Evolutionary conservation across 92 coral and sea anemone species (phyloP).

Genomic region (Porites evermanni): DNA sequence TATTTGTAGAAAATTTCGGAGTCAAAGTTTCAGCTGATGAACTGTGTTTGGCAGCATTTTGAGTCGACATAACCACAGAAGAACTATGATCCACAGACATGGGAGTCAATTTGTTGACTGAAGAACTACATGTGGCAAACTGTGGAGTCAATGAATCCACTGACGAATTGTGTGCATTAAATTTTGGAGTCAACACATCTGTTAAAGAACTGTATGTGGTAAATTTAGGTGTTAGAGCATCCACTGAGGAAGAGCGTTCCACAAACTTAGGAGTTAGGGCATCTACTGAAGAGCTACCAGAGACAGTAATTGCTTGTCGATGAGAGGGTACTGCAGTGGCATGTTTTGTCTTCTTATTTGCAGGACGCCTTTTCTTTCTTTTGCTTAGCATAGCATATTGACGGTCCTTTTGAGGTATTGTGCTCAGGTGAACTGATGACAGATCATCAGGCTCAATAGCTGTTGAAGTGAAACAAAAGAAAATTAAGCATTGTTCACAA

Average conservation of each 20-base stretch:
- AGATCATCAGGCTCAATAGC: constrained; percentile 92
- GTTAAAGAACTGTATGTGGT: constrained; percentile 46
- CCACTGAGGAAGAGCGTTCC: neutral
- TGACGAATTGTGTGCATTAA: constrained; percentile 20
- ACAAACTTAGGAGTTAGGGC: constrained; percentile 68
- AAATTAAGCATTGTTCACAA: neutral
- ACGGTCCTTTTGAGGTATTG: constrained; percentile 83
- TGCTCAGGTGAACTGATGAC: constrained; percentile 77
- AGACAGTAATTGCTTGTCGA: constrained; percentile 2
- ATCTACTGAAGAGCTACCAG: constrained; percentile 55
- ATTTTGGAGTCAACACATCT: constrained; percentile 68
- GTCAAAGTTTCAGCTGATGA: constrained; percentile 65
- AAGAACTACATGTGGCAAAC: constrained; percentile 16
- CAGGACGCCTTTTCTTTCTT: constrained; percentile 83
- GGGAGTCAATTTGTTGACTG: constrained; percentile 71
- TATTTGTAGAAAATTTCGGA: constrained; percentile 3
- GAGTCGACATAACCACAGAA: constrained; percentile 63
- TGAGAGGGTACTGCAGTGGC: constrained; percentile 17
- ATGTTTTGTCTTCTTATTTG: constrained; percentile 26
- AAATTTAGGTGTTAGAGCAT: constrained; percentile 17
- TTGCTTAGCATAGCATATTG: constrained; percentile 79
- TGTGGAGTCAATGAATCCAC: constrained; percentile 68
- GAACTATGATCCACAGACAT: constrained; percentile 28
- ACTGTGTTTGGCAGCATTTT: constrained; percentile 40
- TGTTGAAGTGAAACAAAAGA: constrained; percentile 7